phyloP scores from a whole-genome alignment of 2,888 invertebrate genomes.

The Tetramorium bicarinatum region DNA sequence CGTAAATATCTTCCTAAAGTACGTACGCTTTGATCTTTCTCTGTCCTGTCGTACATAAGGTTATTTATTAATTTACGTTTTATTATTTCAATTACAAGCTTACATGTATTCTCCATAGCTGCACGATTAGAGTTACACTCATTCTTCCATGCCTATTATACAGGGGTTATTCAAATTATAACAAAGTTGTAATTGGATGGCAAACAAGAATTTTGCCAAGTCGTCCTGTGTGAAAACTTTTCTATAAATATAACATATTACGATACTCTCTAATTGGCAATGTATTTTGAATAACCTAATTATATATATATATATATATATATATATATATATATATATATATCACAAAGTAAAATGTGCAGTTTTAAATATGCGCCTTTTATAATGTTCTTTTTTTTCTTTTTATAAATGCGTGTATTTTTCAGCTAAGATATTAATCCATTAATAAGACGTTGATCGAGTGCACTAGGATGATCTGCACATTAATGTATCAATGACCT shows the following conservation, averaged over 20 bases:
- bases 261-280: conserved; percentile 23
- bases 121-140: conserved; percentile 68
- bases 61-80: conserved; percentile 30
- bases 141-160: conserved; percentile 32
- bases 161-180: conserved; percentile 60
- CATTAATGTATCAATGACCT: conserved; percentile 52
- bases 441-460: conserved; percentile 54
- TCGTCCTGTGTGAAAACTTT: conserved; percentile 3
- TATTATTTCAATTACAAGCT: conserved; percentile 38
- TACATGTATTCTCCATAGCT: conserved; percentile 60
- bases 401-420: conserved; percentile 32
- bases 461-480: conserved; percentile 65
- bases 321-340: neutral
- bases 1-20: conserved; percentile 40
- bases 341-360: conserved; percentile 33
- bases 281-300: conserved; percentile 46
- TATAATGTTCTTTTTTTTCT: neutral
- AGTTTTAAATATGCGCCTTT: conserved; percentile 29
- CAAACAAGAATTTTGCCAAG: conserved; percentile 1
- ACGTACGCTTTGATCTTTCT: conserved; percentile 38
- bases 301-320: neutral
- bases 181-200: neutral
- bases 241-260: neutral
- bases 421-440: conserved; percentile 45
- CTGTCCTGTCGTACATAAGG: conserved; percentile 50